Percentiles rank a stretch among this genome's conserved stretches.
Evolutionary conservation across 1,140 invertebrate genomes (phyloP).

Genomic region (Acromyrmex heyeri): DNA sequence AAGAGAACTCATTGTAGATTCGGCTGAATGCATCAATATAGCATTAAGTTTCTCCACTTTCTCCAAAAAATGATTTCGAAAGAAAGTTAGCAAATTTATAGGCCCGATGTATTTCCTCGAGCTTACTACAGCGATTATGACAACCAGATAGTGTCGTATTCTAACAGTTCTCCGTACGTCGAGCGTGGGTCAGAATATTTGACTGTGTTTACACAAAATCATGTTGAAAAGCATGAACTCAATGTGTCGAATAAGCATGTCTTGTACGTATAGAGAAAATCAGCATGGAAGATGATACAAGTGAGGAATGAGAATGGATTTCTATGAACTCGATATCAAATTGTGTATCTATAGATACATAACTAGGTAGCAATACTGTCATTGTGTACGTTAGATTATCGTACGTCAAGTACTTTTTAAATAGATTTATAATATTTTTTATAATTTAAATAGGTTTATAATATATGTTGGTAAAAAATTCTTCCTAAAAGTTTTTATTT

Average conservation of each 20-base stretch:
- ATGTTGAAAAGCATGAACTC: conserved; percentile 22
- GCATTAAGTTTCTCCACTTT: conserved; percentile 31
- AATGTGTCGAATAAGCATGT: background rate
- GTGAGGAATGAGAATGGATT: conserved; percentile 38
- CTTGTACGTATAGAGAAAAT: background rate
- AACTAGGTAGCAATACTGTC: conserved; percentile 82
- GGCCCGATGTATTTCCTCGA: conserved; percentile 52
- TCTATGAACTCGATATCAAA: conserved; percentile 75
- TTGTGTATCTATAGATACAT: conserved; percentile 78
- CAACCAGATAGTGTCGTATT: conserved; percentile 32
- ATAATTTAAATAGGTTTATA: conserved; percentile 84
- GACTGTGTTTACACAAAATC: conserved; percentile 14
- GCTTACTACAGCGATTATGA: conserved; percentile 59
- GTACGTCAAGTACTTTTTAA: conserved; percentile 83
- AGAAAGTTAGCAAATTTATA: conserved; percentile 29
- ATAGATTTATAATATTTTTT: conserved; percentile 83
- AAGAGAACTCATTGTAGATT: conserved; percentile 14
- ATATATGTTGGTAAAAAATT: conserved; percentile 79
- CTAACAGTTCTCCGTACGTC: background rate
- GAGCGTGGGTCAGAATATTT: background rate
- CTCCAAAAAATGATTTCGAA: conserved; percentile 69
- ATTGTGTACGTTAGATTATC: conserved; percentile 84
- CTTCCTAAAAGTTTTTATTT: conserved; percentile 77
- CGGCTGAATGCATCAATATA: conserved; percentile 2
- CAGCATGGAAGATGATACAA: background rate